Percentiles rank a stretch among this genome's conserved stretches.
Conservation (phyloP, 2,888 invertebrate species). For the Strigamia maritima region DNA sequence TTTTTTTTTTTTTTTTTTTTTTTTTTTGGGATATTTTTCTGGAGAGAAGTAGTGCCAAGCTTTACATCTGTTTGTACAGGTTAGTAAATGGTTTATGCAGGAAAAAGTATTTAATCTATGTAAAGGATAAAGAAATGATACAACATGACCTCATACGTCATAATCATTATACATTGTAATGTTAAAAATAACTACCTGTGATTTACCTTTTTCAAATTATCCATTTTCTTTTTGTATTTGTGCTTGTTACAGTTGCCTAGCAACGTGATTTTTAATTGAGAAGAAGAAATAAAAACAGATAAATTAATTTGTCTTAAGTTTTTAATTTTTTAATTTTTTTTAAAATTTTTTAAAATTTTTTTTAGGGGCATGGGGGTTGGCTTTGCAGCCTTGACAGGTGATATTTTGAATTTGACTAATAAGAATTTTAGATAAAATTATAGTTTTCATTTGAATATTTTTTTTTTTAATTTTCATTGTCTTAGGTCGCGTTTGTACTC, state of each 20-base stretch:
- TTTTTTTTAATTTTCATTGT: neutral
- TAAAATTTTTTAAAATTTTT: too few species aligned
- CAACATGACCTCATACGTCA: neutral
- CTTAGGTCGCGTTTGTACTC: neutral
- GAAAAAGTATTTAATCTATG: neutral
- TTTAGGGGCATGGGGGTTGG: too few species aligned
- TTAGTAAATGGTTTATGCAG: neutral
- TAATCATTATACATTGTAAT: constrained; percentile 7
- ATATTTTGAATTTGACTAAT: too few species aligned
- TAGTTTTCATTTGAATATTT: too few species aligned
- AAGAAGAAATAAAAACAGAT: neutral
- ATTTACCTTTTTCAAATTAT: neutral
- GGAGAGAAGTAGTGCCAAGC: neutral
- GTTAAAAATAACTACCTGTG: neutral
- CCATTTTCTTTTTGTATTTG: neutral
- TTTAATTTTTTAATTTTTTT: too few species aligned
- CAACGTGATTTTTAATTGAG: neutral
- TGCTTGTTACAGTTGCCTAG: constrained; percentile 10
- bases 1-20: neutral
- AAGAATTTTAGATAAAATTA: too few species aligned
- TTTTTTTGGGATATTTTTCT: neutral
- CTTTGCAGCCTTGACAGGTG: too few species aligned
- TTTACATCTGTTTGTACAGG: neutral
- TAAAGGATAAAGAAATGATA: neutral
- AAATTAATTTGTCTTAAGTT: too few species aligned